Evolutionary conservation across 2,113 vertebrate genomes (phyloP).

Genomic region (Prochilodus magdalenae): DNA sequence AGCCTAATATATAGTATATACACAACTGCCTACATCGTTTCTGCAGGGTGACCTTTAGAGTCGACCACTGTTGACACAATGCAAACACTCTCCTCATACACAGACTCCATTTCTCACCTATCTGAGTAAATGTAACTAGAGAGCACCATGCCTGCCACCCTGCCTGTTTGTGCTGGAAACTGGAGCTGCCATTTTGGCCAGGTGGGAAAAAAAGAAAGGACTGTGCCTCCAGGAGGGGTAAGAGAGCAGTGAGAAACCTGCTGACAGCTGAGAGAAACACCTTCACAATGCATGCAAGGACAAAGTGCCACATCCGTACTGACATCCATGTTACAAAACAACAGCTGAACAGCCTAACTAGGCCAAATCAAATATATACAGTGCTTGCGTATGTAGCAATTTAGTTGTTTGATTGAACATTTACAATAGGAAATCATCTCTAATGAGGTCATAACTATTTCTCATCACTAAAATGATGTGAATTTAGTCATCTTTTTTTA

Average conservation of each 20-base stretch:
- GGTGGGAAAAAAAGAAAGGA: conserved; percentile 54
- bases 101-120: conserved; percentile 38
- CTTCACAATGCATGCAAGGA: neutral
- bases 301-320: neutral
- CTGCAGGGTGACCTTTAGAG: conserved; percentile 37
- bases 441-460: too few relatives aligned
- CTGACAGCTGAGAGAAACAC: conserved; percentile 19
- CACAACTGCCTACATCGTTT: conserved; percentile 17
- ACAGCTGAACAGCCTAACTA: conserved; percentile 35
- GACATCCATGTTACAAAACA: conserved; percentile 6
- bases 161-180: conserved; percentile 76
- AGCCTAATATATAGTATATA: neutral
- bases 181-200: conserved; percentile 65
- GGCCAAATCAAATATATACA: neutral
- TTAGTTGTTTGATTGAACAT: too few relatives aligned
- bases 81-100: conserved; percentile 46
- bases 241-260: conserved; percentile 45
- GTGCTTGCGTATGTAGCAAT: neutral
- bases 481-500: too few relatives aligned
- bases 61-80: conserved; percentile 36
- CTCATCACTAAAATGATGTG: too few relatives aligned
- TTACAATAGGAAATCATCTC: too few relatives aligned
- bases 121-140: conserved; percentile 75
- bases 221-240: conserved; percentile 63
- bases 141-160: conserved; percentile 52